Evolutionary conservation across 1,140 invertebrate species (phyloP), one percentile per base, ranked within the genome.

Genomic region (Parasteatoda tepidariorum): DNA sequence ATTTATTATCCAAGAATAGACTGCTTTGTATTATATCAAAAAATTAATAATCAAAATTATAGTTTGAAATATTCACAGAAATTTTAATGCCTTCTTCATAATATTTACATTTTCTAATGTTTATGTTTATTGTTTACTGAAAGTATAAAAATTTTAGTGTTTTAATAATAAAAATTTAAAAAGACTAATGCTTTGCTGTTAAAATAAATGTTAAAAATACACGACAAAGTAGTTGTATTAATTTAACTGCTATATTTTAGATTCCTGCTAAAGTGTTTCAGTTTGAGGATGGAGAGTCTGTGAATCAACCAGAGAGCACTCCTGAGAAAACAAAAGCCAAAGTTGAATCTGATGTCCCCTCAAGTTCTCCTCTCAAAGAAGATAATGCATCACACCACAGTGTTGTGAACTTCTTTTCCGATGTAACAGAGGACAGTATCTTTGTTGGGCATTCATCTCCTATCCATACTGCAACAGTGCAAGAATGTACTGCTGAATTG

Each of bases 401-500:
- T 61, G 31, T 74, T 61, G 54, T 61, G 5, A 61, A 74, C 30
- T 59, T 61, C 31, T 59, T 76, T 64, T 7, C 62, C 31, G 64
- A 68, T 15, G 64, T 67, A 18, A 57, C 48, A 24, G 75, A 66
- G 31, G 62, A 64, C 4, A 59, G 18, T 33, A 41, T 55, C 24
- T 57, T 67, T 55, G n/a, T 79, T 26, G 64, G 41, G 1, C 41
- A 57, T 26, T 55, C 54, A 15, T 83, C 73, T 34, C 83, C 71
- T 94, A 95, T 97, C 87, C 95, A 96, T 93, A 96, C 95, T 86
- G 96, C 95, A 4, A 97, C 95, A 66, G 95, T 97, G 86, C 95
- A 97, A 91, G 95, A 97, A 83, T 82, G 64, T 28, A 59, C 85
- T 57, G 94, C 95, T 70, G 95, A 96, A 89, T 90, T 97, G 86